These are phyloP conservation scores for Allophyes oxyacanthae DNA, from an alignment of 2,888 invertebrate species.

Conservation along the genomic window DNA sequence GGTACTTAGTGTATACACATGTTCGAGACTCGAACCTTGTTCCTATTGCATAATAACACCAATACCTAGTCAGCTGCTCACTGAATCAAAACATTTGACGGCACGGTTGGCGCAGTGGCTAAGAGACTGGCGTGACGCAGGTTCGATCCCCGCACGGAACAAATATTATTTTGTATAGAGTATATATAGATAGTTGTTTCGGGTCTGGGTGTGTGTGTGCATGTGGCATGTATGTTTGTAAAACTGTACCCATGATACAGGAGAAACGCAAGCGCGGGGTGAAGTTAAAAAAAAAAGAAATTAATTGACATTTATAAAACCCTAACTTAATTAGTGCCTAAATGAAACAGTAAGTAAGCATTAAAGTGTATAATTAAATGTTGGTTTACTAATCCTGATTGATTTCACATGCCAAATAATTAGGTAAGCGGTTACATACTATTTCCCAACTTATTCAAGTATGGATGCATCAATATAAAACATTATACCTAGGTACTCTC, in stretches of 20 bases:
- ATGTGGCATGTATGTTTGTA: too few species aligned
- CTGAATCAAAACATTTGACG: too few species aligned
- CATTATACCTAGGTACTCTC: conserved; percentile 1
- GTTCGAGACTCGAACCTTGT: conserved; percentile 2
- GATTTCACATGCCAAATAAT: conserved; percentile 12
- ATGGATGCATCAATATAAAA: conserved; percentile 8
- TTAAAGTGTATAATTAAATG: background rate
- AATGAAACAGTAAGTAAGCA: conserved; percentile 2
- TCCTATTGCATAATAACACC: conserved; percentile 2
- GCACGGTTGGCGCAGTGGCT: too few species aligned
- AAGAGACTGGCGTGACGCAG: too few species aligned
- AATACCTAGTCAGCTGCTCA: background rate
- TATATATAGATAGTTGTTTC: too few species aligned
- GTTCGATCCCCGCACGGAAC: too few species aligned
- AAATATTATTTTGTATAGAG: too few species aligned
- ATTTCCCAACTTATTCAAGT: background rate
- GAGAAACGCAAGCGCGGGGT: too few species aligned
- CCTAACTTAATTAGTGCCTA: background rate
- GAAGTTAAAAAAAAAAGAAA: too few species aligned
- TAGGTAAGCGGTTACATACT: conserved; percentile 8
- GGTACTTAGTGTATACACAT: conserved; percentile 31
- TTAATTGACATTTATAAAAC: conserved; percentile 22
- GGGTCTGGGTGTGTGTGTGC: too few species aligned
- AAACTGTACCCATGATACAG: too few species aligned
- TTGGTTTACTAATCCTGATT: conserved; percentile 7